Evolutionary conservation across 2,888 invertebrate genomes (phyloP).

Genomic region (Agonopterix alstromeriana): DNA sequence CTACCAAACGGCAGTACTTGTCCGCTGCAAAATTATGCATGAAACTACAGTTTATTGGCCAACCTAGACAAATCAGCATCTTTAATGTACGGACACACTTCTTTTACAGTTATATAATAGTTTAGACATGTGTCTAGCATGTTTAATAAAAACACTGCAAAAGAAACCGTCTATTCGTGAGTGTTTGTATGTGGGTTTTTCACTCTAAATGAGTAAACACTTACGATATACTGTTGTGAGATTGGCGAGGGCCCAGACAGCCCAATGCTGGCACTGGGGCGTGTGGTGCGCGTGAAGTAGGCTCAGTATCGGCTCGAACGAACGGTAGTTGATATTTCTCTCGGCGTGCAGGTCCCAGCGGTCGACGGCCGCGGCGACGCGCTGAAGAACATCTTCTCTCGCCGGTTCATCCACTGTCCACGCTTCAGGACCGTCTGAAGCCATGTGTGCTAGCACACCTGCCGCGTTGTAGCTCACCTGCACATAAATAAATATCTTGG

Average conservation of each 20-base stretch:
- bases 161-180: too few species aligned
- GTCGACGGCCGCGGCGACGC: slow-evolving; percentile 89
- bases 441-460: slow-evolving; percentile 96
- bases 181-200: too few species aligned
- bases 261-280: slow-evolving; percentile 96
- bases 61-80: too few species aligned
- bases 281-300: slow-evolving; percentile 90
- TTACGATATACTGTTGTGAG: slow-evolving; percentile 94
- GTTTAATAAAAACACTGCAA: too few species aligned
- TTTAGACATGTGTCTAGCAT: too few species aligned
- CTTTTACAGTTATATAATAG: too few species aligned
- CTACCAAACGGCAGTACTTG: slow-evolving; percentile 93
- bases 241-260: slow-evolving; percentile 98
- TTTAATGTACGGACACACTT: too few species aligned
- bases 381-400: slow-evolving; percentile 82
- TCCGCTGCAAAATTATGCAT: slow-evolving; percentile 80
- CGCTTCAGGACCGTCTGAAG: slow-evolving; percentile 90
- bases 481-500: not conserved
- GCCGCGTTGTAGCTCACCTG: slow-evolving; percentile 96
- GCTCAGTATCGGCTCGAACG: slow-evolving; percentile 93
- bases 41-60: not conserved
- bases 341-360: slow-evolving; percentile 92
- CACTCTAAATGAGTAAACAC: slow-evolving; percentile 43
- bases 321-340: slow-evolving; percentile 96
- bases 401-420: slow-evolving; percentile 88